Percentiles rank a stretch among this genome's conserved stretches.
Evolutionary conservation across 1,140 invertebrate genomes (phyloP).

Genomic region (Bombus waltoni): DNA sequence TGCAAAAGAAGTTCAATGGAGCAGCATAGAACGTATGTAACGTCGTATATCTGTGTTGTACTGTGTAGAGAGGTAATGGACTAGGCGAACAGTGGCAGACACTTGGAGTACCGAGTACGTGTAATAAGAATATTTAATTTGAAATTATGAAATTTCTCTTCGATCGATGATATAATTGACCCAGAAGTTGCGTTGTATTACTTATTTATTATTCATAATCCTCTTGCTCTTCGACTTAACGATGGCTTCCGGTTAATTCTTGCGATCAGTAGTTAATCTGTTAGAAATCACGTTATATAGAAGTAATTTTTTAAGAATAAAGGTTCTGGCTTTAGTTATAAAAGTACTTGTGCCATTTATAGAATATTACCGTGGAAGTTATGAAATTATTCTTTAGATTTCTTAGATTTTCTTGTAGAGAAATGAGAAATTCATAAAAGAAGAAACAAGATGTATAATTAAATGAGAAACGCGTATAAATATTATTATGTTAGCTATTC

Average conservation of each 20-base stretch:
- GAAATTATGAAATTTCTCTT: not conserved
- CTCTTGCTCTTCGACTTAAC: too few species aligned
- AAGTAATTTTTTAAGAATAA: not conserved
- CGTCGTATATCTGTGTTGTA: not conserved
- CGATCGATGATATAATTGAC: not conserved
- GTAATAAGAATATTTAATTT: not conserved
- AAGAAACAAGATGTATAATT: not conserved
- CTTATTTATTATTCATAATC: too few species aligned
- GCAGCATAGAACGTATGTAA: not conserved
- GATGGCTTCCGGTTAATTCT: too few species aligned
- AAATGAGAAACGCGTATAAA: not conserved
- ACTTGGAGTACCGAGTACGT: not conserved
- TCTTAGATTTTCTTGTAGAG: not conserved
- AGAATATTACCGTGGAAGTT: not conserved
- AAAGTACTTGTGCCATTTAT: not conserved
- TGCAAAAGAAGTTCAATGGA: conserved; percentile 21
- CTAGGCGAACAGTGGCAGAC: not conserved
- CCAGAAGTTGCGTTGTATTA: too few species aligned
- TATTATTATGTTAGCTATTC: not conserved
- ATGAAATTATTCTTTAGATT: not conserved
- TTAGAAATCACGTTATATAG: too few species aligned
- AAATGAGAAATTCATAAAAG: too few species aligned
- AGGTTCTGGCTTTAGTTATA: not conserved
- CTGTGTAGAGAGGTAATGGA: not conserved
- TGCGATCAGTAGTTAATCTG: too few species aligned